Conservation (phyloP, 2,113 vertebrate genomes). For the Mormyrus lacerda region DNA sequence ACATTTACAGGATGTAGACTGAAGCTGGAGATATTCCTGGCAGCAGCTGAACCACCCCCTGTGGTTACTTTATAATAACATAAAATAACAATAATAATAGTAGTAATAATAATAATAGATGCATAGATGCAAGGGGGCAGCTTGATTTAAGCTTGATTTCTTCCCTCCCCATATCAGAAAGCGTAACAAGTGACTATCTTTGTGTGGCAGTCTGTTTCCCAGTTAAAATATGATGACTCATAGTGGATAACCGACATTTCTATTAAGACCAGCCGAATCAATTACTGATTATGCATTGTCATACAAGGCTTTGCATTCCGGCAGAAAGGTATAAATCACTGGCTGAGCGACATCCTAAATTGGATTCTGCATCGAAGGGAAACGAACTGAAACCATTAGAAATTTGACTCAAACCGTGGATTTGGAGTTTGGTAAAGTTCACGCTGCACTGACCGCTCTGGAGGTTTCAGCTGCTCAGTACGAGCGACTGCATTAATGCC, state of each 20-base stretch:
- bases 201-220: constrained; percentile 57
- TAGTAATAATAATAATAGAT: constrained; percentile 18
- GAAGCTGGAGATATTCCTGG: constrained; percentile 28
- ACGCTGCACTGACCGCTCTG: not conserved
- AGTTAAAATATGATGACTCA: constrained; percentile 60
- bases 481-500: not conserved
- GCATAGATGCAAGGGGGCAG: too few species aligned
- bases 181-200: constrained; percentile 54
- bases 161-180: constrained; percentile 1
- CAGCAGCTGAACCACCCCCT: constrained; percentile 35
- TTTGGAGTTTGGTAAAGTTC: not conserved
- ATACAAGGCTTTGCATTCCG: constrained; percentile 36
- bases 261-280: constrained; percentile 58
- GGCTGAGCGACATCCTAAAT: constrained; percentile 51
- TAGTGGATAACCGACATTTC: constrained; percentile 45
- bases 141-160: not conserved
- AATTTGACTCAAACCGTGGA: constrained; percentile 31
- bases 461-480: not conserved
- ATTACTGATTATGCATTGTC: constrained; percentile 53
- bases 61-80: constrained; percentile 51
- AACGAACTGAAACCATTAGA: constrained; percentile 45
- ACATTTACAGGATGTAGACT: constrained; percentile 37
- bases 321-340: constrained; percentile 57
- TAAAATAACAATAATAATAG: constrained; percentile 40
- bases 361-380: constrained; percentile 51